Conservation (phyloP, 2,797 vertebrate genomes). For the Xyrichtys novacula region DNA sequence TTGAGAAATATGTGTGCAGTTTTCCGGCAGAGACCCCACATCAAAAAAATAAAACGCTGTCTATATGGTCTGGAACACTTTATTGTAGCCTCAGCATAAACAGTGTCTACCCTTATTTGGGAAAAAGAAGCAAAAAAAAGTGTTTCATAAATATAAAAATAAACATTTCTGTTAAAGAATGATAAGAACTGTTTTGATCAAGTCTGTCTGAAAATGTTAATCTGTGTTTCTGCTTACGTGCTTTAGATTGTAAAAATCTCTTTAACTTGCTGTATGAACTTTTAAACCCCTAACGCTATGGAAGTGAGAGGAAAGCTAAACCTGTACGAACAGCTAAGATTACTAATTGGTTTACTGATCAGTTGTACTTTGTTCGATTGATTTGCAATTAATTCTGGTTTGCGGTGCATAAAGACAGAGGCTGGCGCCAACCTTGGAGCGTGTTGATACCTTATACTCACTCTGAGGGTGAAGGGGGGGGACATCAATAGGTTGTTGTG, state of each 20-base stretch:
- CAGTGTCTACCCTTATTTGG: no score
- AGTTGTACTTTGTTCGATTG: constrained; percentile 99
- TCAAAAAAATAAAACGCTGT: no score
- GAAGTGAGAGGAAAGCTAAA: constrained; percentile 85
- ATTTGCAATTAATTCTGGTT: constrained; percentile 99
- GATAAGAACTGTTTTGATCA: no score
- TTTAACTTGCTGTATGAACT: background rate
- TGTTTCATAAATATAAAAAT: no score
- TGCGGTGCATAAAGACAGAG: constrained; percentile 92
- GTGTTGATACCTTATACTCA: constrained; percentile 94
- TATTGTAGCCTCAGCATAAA: no score
- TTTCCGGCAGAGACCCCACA: no score
- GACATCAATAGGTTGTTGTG: constrained; percentile 90
- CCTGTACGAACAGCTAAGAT: constrained; percentile 95
- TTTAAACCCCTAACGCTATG: constrained; percentile 28
- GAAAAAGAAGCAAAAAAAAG: no score
- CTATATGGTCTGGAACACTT: no score
- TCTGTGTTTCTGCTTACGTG: no score
- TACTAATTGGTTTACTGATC: constrained; percentile 99
- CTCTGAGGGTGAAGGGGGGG: constrained; percentile 84
- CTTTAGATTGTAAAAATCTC: background rate
- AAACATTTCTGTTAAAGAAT: no score
- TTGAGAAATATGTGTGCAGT: no score
- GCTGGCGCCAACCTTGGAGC: constrained; percentile 97
- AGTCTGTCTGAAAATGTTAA: no score